phyloP scores from a whole-genome alignment of 2,888 invertebrate genomes.

The Agonum fuliginosum region DNA sequence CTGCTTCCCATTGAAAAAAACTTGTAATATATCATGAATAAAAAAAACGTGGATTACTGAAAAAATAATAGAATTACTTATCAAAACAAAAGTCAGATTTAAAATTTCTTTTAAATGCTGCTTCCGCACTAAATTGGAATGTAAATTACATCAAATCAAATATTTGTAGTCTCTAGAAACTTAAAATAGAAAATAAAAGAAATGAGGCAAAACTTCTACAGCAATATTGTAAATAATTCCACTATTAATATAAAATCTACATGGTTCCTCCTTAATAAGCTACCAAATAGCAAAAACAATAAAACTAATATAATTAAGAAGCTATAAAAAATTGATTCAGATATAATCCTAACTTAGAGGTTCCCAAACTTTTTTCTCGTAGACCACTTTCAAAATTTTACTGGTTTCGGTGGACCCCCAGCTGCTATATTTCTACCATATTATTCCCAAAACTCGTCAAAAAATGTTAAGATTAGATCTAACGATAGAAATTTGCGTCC shows the following conservation, averaged over 20 bases:
- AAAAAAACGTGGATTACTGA: neutral
- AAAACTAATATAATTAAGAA: neutral
- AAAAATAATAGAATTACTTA: neutral
- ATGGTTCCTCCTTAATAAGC: neutral
- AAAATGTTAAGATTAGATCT: no score
- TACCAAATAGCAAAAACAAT: neutral
- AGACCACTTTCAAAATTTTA: no score
- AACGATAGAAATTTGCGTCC: no score
- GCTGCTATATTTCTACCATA: no score
- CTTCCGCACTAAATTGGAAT: neutral
- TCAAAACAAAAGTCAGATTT: neutral
- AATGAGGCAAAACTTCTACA: neutral
- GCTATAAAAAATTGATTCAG: neutral
- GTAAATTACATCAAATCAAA: neutral
- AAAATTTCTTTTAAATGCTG: neutral
- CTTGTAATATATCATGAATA: neutral
- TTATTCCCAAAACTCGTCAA: no score
- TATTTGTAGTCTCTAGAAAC: neutral
- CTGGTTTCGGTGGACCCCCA: no score
- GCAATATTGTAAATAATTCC: neutral
- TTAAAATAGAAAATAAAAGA: neutral
- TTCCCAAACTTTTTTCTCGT: no score
- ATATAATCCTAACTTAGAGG: no score
- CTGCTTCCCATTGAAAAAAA: neutral
- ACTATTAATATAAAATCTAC: neutral